phyloP scores from a whole-genome alignment of 1,140 invertebrate species.

The Bombus cullumanus region DNA sequence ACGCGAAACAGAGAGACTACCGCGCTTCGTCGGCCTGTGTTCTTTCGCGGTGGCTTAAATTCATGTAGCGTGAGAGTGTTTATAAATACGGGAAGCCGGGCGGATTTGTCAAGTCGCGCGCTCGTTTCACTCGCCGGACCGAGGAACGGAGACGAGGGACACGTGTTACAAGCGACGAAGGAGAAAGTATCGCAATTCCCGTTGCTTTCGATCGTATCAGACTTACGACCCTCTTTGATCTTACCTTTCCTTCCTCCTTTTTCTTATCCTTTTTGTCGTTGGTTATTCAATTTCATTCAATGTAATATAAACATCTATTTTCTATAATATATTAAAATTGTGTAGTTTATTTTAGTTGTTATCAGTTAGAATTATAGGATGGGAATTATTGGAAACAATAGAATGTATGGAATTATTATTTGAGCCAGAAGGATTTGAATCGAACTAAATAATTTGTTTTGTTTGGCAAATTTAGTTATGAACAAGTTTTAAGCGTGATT shows the following conservation, averaged over 20 bases:
- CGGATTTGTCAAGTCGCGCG: conserved; percentile 76
- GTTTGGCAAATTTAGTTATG: too few relatives aligned
- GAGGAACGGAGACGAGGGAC: conserved; percentile 50
- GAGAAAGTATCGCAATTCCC: conserved; percentile 59
- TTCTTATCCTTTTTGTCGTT: not conserved
- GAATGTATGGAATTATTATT: too few relatives aligned
- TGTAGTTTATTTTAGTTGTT: not conserved
- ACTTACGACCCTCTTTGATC: conserved; percentile 11
- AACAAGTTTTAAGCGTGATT: too few relatives aligned
- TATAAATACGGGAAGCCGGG: conserved; percentile 77
- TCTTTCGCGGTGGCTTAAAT: conserved; percentile 70
- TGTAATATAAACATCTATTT: not conserved
- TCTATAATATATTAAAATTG: not conserved
- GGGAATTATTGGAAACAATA: not conserved
- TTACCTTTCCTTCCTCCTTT: not conserved
- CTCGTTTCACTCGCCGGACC: conserved; percentile 50
- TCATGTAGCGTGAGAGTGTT: conserved; percentile 78
- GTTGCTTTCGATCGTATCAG: conserved; percentile 30
- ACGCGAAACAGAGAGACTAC: conserved; percentile 49
- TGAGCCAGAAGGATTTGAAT: not conserved
- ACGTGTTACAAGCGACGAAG: conserved; percentile 61
- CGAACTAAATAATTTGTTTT: too few relatives aligned
- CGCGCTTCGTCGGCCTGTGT: conserved; percentile 37
- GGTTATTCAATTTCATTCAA: not conserved
- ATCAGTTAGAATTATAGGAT: not conserved